Conservation (phyloP, 2,888 invertebrate genomes). For the Drosophila differens region DNA sequence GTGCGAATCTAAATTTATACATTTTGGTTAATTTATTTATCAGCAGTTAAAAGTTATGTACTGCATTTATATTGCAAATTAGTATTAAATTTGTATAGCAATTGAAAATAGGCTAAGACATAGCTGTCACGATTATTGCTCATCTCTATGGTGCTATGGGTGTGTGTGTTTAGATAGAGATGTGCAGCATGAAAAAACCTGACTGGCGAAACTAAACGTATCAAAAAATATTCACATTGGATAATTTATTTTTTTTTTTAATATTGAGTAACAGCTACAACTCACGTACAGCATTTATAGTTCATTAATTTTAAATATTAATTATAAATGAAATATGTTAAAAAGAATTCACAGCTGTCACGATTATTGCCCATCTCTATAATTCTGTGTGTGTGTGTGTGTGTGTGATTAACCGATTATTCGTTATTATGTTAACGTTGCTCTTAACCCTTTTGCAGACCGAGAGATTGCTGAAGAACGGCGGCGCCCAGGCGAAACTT, state of each 20-base stretch:
- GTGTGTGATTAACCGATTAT: slow-evolving; percentile 8
- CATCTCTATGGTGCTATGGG: slow-evolving; percentile 15
- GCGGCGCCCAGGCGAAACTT: slow-evolving; percentile 94
- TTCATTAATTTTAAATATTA: neutral
- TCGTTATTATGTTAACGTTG: neutral
- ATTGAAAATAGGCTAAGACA: neutral
- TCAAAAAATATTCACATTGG: neutral
- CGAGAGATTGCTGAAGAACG: slow-evolving; percentile 91
- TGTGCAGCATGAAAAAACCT: slow-evolving; percentile 26
- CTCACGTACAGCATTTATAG: neutral
- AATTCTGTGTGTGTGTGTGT: neutral
- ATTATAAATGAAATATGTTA: neutral
- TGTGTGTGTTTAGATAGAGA: slow-evolving; percentile 25
- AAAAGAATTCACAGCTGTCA: neutral
- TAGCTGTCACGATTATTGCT: slow-evolving; percentile 9
- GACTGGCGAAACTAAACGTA: neutral
- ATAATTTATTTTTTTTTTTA: neutral
- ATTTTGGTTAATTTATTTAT: neutral
- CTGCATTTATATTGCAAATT: neutral
- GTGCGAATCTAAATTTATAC: neutral
- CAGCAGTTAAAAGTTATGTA: neutral
- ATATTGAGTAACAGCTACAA: neutral
- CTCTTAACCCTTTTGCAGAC: slow-evolving; percentile 87
- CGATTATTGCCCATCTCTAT: slow-evolving; percentile 20
- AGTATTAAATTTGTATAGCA: neutral